These are phyloP conservation scores for Epizoanthus fatuus DNA, from an alignment of 92 coral and sea anemone genomes.

Conservation along the genomic window DNA sequence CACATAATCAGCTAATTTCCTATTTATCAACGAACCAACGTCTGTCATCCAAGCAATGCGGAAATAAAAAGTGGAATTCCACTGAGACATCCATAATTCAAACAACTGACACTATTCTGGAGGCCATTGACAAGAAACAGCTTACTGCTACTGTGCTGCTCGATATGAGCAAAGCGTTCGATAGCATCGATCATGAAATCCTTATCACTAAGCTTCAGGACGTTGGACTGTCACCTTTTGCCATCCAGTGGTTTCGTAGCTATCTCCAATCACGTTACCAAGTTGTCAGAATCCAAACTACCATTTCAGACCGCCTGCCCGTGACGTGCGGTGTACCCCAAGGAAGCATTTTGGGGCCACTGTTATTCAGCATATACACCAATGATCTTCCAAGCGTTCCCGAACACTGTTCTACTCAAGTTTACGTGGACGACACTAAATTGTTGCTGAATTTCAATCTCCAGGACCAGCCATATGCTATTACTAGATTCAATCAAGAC, in stretches of 20 bases:
- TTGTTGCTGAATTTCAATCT: no score
- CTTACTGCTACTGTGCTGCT: conserved; percentile 28
- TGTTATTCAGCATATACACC: no score
- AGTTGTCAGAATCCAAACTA: no score
- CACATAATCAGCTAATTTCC: conserved; percentile 34
- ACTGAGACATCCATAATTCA: conserved; percentile 33
- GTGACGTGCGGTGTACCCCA: no score
- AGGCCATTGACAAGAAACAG: conserved; percentile 31
- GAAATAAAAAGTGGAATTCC: conserved; percentile 24
- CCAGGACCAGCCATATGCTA: no score
- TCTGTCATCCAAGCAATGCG: conserved; percentile 35
- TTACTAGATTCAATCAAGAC: neutral
- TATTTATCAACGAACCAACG: conserved; percentile 27
- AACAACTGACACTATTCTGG: conserved; percentile 18
- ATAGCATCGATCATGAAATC: neutral
- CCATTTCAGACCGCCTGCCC: no score
- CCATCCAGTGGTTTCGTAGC: conserved; percentile 35
- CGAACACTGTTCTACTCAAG: no score
- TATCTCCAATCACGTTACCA: no score
- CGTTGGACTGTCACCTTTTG: neutral
- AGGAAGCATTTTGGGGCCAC: no score
- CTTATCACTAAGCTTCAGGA: conserved; percentile 23
- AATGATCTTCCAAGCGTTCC: no score
- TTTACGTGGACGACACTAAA: no score
- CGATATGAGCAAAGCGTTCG: conserved; percentile 11